phyloP scores from a whole-genome alignment of 2,113 vertebrate genomes.

The Pholis gunnellus region DNA sequence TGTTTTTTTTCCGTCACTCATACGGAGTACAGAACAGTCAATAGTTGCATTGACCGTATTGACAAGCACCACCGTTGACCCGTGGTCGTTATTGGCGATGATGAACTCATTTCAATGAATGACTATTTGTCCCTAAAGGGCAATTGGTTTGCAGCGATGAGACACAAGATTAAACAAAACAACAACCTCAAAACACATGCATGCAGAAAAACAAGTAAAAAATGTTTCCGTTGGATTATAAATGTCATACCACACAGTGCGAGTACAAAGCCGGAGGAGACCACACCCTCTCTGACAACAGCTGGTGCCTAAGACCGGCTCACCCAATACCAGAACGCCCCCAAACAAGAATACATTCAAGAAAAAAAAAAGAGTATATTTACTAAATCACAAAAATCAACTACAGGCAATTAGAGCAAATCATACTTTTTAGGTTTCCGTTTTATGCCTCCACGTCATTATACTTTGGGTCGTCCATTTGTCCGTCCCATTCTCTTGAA shows the following conservation, averaged over 20 bases:
- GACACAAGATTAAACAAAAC: background rate
- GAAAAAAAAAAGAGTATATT: background rate
- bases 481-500: too few species aligned
- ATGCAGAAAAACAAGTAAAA: background rate
- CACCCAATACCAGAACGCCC: background rate
- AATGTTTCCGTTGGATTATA: background rate
- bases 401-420: background rate
- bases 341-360: background rate
- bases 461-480: too few species aligned
- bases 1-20: background rate
- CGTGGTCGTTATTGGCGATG: background rate
- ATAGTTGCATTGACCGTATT: background rate
- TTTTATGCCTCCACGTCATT: too few species aligned
- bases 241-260: background rate
- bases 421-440: background rate
- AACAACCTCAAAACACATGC: background rate
- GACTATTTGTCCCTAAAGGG: background rate
- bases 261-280: conserved; percentile 21
- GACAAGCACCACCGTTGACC: background rate
- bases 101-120: background rate
- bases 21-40: background rate
- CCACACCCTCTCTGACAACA: conserved; percentile 26
- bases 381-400: background rate
- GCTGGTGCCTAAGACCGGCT: background rate
- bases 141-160: background rate